Evolutionary conservation across 2,888 invertebrate species (phyloP), one percentile per base, ranked within the genome.

Genomic region (Acanthopleura granulata): DNA sequence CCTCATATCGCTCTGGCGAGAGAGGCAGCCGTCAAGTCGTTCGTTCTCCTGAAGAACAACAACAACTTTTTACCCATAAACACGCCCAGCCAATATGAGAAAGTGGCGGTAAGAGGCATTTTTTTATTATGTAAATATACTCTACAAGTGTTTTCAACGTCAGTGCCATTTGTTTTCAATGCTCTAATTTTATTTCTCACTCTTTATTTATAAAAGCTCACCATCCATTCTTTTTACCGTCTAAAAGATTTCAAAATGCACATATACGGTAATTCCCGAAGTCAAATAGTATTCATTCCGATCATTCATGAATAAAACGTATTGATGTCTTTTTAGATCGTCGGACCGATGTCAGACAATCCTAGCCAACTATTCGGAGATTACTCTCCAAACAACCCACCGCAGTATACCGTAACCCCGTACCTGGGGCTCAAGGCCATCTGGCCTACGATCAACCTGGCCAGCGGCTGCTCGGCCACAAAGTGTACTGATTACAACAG

Each of bases 281-380:
- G 40, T 9, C 40, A 3, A 9, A 6, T 9, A 40, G 3, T 40
- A 40, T 40, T 40, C 40, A 3, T 6, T 40, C 9, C 3, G 9
- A 40, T 40, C 9, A 40, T 3, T 9, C 40, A 40, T 40, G 40
- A 40, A 40, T 9, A 40, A 40, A 40, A 40, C 40, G 3, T 40
- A 50, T 25, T 25, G 25, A 29, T 30, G 40, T 75, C 25, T 30
- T 76, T 18, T 70, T 76, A 83, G 83, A 72, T 84, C 1, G 74
- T 84, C 49, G 84, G 84, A 1, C 84, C 84, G 9, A 78, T 83
- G 77, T 76, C 80, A 15, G 69, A 80, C 49, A 79, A 82, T 62
- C 16, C 77, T 15, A 69, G 51, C 18, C 72, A 75, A 50, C 70
- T 84, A 14, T 85, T 77, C 74, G 84, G 84, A 12, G 78, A 80